Conservation (phyloP, 2,113 vertebrate genomes). For the Tympanuchus pallidicinctus region DNA sequence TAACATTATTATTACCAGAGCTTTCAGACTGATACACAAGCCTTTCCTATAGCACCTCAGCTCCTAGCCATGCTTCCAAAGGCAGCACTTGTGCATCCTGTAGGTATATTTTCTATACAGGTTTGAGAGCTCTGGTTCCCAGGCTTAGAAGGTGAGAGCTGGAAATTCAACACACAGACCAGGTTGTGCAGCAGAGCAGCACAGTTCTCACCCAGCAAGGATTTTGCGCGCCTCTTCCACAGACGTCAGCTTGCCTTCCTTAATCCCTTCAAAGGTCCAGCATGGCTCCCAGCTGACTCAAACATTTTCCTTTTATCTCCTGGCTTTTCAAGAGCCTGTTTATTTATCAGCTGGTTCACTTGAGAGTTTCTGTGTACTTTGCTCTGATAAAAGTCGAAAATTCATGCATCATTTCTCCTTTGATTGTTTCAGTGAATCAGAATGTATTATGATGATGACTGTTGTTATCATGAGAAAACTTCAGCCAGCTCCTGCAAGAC, state of each 20-base stretch:
- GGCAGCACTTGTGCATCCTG: neutral
- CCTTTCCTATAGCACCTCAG: neutral
- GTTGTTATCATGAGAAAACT: neutral
- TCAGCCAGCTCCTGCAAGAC: neutral
- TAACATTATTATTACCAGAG: neutral
- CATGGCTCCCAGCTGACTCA: neutral
- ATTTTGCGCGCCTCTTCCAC: fast-evolving
- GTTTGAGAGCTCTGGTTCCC: neutral
- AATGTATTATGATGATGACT: neutral
- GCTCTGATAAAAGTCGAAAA: neutral
- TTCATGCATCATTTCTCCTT: fast-evolving
- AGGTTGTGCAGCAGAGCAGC: neutral
- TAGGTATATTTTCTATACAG: neutral
- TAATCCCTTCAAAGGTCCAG: neutral
- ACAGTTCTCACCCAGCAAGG: fast-evolving
- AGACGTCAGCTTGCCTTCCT: neutral
- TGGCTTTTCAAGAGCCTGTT: constrained; percentile 8
- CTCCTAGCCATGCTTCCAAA: neutral
- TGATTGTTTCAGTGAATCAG: neutral
- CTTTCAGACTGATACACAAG: fast-evolving
- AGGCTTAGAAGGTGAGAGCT: neutral
- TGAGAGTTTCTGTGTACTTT: neutral
- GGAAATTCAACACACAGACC: fast-evolving
- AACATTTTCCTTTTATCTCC: constrained; percentile 14
- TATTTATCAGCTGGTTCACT: neutral